phyloP scores from a whole-genome alignment of 2,113 vertebrate genomes.

The Aegypius monachus region DNA sequence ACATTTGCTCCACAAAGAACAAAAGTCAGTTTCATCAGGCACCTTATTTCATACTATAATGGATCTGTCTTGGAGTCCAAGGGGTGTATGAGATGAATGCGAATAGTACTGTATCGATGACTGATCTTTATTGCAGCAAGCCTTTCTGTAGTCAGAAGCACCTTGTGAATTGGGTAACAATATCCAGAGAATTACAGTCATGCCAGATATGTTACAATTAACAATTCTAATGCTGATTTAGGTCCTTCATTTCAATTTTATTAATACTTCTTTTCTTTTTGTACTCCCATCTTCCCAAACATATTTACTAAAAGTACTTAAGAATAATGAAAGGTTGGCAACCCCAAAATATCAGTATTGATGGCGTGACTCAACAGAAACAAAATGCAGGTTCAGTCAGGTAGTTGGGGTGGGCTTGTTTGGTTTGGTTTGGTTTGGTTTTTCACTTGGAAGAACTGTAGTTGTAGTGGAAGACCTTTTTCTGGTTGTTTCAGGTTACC shows the following conservation, averaged over 20 bases:
- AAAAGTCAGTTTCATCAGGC: neutral
- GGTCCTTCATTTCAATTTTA: neutral
- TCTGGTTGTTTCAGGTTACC: neutral
- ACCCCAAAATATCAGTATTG: neutral
- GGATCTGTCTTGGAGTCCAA: neutral
- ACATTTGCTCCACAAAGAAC: neutral
- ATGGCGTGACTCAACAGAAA: neutral
- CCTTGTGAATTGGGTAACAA: neutral
- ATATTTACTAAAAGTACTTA: neutral
- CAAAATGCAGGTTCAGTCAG: neutral
- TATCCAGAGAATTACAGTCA: neutral
- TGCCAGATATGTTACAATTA: neutral
- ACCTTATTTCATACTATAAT: neutral
- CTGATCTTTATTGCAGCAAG: neutral
- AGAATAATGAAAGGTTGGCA: neutral
- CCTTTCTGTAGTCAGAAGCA: neutral
- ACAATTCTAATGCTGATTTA: neutral
- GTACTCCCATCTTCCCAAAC: rapidly evolving
- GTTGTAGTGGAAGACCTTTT: neutral
- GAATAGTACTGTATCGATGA: neutral
- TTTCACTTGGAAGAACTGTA: neutral
- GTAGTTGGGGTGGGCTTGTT: neutral
- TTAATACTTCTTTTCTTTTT: neutral
- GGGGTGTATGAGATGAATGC: neutral
- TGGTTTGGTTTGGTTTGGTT: neutral